Evolutionary conservation across 2,888 invertebrate genomes (phyloP), one percentile per base, ranked within the genome.

Genomic region (Stenichneumon culpator): DNA sequence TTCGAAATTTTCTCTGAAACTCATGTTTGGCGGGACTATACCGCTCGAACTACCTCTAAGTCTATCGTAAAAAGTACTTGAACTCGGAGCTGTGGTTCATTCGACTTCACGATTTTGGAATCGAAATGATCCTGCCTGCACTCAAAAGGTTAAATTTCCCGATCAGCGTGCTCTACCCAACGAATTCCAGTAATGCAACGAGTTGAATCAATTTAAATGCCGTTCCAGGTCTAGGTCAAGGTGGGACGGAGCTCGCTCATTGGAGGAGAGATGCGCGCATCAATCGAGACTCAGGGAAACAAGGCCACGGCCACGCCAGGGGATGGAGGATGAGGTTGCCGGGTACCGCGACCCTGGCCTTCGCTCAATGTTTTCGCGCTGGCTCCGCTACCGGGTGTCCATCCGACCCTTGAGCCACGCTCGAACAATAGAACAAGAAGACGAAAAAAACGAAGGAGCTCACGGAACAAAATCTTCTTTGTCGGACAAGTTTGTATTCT

Each of bases 231-330:
- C 74, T 70, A 83, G 83, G 83, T 83, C 83, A 50, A 70, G 78
- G 73, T 54, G 74, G 54, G 63, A 19, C 14, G 67, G 47, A 25
- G 60, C 39, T 39, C 39, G 32, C 68, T 16, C 19, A 73, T 65
- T 75, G 75, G 67, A 69, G 60, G 68, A 44, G 78, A 78, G 81
- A 78, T 77, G 81, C 72, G 75, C 70, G 79, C 84, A 77, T 80
- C 83, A 77, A 57, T 80, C 79, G 79, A 83, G 83, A 65, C 74
- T 75, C 84, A 67, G 80, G 84, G 78, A 84, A 84, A 84, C 81
- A 81, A 84, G 84, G 84, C 73, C 84, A 84, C 69, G 84, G 81
- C 57, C 81, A 67, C 47, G 50, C 72, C 65, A 73, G 69, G 73
- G 84, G 84, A 67, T 77, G 73, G 72, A 73, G 72, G 72, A 60